These are phyloP conservation scores for Coenobita brevimanus DNA, from an alignment of 1,140 invertebrate species.

Conservation along the genomic window DNA sequence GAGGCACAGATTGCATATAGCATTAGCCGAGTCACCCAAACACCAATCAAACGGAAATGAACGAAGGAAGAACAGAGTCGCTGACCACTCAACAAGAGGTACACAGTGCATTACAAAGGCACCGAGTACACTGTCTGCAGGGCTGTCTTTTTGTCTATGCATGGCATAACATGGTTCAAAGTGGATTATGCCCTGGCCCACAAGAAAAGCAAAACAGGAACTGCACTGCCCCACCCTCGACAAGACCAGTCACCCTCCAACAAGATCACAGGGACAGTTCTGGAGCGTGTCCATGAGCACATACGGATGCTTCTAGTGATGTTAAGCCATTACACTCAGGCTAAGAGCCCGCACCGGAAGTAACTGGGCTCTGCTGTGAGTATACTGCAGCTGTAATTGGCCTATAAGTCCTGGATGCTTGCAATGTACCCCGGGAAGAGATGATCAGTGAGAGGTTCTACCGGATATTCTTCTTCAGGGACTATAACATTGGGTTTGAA, in stretches of 20 bases:
- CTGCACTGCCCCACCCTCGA: not conserved
- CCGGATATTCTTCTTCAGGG: not conserved
- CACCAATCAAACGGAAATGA: not conserved
- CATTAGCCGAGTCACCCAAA: not conserved
- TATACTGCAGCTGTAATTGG: not conserved
- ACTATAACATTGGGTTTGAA: not conserved
- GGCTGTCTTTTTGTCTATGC: not conserved
- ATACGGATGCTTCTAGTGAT: not conserved
- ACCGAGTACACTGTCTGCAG: not conserved
- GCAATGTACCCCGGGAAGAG: not conserved
- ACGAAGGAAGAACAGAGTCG: not conserved
- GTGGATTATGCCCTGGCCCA: not conserved
- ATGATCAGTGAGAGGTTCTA: not conserved
- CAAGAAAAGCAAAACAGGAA: not conserved
- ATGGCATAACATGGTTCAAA: not conserved
- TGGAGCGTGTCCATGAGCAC: not conserved
- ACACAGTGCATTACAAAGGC: not conserved
- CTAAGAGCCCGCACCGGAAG: not conserved
- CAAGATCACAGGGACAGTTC: not conserved
- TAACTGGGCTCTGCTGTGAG: not conserved
- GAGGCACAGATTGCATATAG: not conserved
- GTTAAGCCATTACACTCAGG: not conserved
- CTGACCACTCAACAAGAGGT: not conserved
- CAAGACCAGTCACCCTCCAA: not conserved
- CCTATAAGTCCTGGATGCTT: not conserved